Base-by-base conservation (phyloP, 1,140 invertebrate genomes). In the Drosophila nannoptera region DNA sequence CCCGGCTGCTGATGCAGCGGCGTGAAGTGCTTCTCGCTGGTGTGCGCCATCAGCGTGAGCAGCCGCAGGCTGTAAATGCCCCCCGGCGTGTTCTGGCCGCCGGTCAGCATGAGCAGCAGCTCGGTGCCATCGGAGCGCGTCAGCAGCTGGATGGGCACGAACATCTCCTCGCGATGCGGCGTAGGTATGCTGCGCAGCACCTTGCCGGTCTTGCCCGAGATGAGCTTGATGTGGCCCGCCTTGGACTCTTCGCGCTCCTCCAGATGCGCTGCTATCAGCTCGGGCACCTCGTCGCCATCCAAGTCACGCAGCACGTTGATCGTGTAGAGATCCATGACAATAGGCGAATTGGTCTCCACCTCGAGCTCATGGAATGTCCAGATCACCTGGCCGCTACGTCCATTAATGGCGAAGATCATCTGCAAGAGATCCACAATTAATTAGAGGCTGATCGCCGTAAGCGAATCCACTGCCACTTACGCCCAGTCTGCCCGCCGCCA, bases 221-320 rank as follows among this genome's bases (percentile, higher is more conserved):
- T 90, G 5, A 96, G 73, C 29, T 95, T 82, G 6, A 96, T 90
- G 80, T 93, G 91, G 3, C 94, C 94, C 5, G 90, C 89, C 38
- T 88, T 90, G 4, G 88, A 87, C 53, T 87, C 82, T 58, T 82
- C 83, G 29, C 89, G 75, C 83, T 92, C 90, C 38, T 90, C 89
- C 12, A 92, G 91, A 87, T 96, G 94, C 2, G 94, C 92, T 0
- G 93, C 92, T 11, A 97, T 89, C 35, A 97, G 88, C 82, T 97
- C 96, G 1, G 91, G 90, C 52, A 95, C 87, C 5, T 91, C 91
- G 90, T 97, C 96, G 11, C 90, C 92, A 88, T 96, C 92, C 40
- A 95, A 82, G 89, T 97, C 96, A 11, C 90, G 78, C 22, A 96
- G 91, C 78, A 92, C 93, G 77, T 94, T 94, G 0, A 94, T 93